Percentiles rank a stretch among this genome's conserved stretches.
Conservation (phyloP, 2,113 vertebrate species). For the Canis aureus region DNA sequence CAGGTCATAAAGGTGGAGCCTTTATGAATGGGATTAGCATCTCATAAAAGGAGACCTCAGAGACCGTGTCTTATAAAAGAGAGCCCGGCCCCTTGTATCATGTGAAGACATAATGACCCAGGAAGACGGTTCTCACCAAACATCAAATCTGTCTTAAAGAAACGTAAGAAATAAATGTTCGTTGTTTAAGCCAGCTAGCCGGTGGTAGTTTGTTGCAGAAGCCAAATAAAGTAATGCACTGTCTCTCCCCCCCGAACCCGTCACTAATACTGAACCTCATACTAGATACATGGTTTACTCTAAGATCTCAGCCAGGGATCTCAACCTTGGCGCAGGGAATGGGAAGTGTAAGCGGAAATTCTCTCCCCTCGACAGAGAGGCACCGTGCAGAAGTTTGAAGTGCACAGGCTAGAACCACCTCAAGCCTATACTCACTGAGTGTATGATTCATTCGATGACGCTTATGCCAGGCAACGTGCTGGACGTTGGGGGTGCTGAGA, state of each 20-base stretch:
- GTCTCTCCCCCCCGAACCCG: background rate
- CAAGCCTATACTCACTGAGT: background rate
- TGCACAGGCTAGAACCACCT: background rate
- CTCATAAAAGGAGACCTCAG: background rate
- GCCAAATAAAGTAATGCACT: background rate
- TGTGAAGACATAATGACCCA: background rate
- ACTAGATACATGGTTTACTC: background rate
- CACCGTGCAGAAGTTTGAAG: background rate
- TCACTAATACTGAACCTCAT: background rate
- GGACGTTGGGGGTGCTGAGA: background rate
- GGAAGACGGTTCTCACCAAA: background rate
- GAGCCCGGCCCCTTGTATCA: background rate
- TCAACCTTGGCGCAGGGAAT: background rate
- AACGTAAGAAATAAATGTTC: background rate
- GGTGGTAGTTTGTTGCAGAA: background rate
- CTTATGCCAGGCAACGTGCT: too few relatives aligned
- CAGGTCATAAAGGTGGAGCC: background rate
- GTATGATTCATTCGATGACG: background rate
- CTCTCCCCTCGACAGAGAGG: background rate
- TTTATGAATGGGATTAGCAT: background rate
- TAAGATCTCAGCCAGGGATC: background rate
- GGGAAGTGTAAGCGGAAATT: background rate
- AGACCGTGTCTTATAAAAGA: background rate
- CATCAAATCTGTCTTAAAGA: background rate
- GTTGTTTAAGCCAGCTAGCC: background rate